These are phyloP conservation scores for Eospalax fontanierii DNA, from an alignment of 2,797 vertebrate genomes.

Conservation along the genomic window DNA sequence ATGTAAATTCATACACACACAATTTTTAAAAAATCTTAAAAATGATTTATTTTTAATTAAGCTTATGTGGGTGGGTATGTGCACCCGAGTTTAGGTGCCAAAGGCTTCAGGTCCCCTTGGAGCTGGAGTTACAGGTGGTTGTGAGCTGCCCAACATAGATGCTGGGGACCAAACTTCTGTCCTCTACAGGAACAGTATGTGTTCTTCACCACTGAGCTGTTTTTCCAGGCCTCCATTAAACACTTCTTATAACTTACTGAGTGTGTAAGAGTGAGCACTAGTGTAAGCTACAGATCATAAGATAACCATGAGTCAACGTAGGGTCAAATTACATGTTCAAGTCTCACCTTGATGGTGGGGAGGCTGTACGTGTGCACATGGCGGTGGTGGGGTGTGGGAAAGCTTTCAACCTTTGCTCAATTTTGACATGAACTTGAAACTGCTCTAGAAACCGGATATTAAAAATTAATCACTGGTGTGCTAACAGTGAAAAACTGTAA, in stretches of 20 bases:
- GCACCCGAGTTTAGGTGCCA: not conserved
- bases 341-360: not conserved
- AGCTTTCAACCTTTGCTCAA: not conserved
- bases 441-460: slow-evolving; percentile 6
- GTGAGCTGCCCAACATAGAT: not conserved
- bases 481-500: slow-evolving; percentile 13
- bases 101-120: not conserved
- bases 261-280: not conserved
- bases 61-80: not conserved
- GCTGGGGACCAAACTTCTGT: not conserved
- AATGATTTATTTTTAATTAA: not conserved
- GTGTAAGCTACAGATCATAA: not conserved
- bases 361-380: not conserved
- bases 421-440: slow-evolving; percentile 24
- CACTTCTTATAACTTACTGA: not conserved
- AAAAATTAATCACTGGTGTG: not conserved
- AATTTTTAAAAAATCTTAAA: no score
- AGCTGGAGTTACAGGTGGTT: not conserved
- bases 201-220: not conserved
- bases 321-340: not conserved
- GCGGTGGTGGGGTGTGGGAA: no score
- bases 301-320: not conserved
- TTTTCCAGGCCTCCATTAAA: not conserved
- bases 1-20: no score
- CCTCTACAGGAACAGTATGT: not conserved